phyloP scores from a whole-genome alignment of 2,888 invertebrate species.

The Ptychoptera contaminata region DNA sequence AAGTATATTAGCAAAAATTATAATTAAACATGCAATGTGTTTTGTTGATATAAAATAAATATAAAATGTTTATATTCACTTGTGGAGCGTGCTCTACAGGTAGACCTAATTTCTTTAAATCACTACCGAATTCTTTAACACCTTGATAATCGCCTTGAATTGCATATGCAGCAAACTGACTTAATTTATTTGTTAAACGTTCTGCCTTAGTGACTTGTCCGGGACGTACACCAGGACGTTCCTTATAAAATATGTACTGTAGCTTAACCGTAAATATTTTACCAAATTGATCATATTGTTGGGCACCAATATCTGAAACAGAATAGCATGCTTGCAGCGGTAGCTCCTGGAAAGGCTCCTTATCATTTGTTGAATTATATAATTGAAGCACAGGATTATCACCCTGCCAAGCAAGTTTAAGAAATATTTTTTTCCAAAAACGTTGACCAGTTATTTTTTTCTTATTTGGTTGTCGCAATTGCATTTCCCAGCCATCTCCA shows the following conservation, averaged over 20 bases:
- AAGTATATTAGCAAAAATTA: background rate
- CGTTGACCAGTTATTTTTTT: slow-evolving; percentile 90
- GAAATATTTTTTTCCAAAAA: slow-evolving; percentile 95
- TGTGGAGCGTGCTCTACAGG: slow-evolving; percentile 97
- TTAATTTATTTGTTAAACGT: slow-evolving; percentile 75
- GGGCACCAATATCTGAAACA: slow-evolving; percentile 84
- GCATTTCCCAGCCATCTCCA: slow-evolving; percentile 93
- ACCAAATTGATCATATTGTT: slow-evolving; percentile 97
- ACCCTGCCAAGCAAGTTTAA: slow-evolving; percentile 59
- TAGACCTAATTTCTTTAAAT: slow-evolving; percentile 80
- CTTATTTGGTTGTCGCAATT: slow-evolving; percentile 86
- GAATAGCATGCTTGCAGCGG: slow-evolving; percentile 91
- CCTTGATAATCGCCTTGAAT: slow-evolving; percentile 89
- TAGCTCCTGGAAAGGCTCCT: slow-evolving; percentile 88
- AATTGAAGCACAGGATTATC: slow-evolving; percentile 78
- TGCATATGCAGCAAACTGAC: slow-evolving; percentile 86
- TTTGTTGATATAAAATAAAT: slow-evolving; percentile 5
- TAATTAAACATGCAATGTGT: slow-evolving; percentile 1
- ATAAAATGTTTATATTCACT: slow-evolving; percentile 25
- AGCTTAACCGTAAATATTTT: slow-evolving; percentile 95
- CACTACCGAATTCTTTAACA: slow-evolving; percentile 84
- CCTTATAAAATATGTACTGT: slow-evolving; percentile 96
- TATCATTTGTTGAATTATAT: slow-evolving; percentile 65
- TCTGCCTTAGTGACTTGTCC: slow-evolving; percentile 91
- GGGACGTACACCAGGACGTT: slow-evolving; percentile 88